A percentile compares a stretch with the other conserved stretches of the same genome.
Evolutionary conservation across 2,888 invertebrate species (phyloP).

Genomic region (Spisula solida): DNA sequence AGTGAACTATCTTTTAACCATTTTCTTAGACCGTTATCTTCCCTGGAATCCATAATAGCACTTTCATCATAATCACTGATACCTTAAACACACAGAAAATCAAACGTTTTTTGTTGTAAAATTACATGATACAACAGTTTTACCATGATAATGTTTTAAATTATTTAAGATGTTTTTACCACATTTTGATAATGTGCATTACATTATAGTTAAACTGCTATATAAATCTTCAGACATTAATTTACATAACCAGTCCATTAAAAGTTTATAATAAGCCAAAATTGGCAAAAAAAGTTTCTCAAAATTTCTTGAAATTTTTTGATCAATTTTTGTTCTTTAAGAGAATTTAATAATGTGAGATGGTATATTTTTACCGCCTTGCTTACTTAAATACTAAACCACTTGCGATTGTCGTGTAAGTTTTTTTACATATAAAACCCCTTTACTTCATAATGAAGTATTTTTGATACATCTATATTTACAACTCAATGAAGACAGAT

Average conservation of each 20-base stretch:
- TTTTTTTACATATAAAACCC: too few relatives aligned
- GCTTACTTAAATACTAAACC: too few relatives aligned
- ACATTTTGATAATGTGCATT: background rate
- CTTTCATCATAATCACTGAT: background rate
- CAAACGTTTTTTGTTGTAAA: background rate
- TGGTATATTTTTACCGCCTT: background rate
- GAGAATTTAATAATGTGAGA: background rate
- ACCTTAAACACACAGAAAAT: background rate
- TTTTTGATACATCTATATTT: too few relatives aligned
- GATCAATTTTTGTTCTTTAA: background rate
- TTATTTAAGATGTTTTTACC: background rate
- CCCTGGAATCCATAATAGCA: background rate
- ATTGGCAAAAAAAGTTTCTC: background rate
- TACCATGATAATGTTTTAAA: background rate
- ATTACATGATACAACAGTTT: slow-evolving; percentile 5
- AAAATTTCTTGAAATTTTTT: background rate
- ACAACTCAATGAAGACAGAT: too few relatives aligned
- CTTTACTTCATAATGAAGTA: too few relatives aligned
- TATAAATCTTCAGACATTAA: background rate
- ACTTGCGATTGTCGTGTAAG: too few relatives aligned
- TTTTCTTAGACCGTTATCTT: background rate
- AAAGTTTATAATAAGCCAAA: background rate
- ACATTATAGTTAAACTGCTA: background rate
- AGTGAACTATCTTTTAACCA: too few relatives aligned
- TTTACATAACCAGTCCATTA: background rate